These are phyloP conservation scores for Trachemys scripta DNA, from an alignment of 2,113 vertebrate species.

Conservation along the genomic window DNA sequence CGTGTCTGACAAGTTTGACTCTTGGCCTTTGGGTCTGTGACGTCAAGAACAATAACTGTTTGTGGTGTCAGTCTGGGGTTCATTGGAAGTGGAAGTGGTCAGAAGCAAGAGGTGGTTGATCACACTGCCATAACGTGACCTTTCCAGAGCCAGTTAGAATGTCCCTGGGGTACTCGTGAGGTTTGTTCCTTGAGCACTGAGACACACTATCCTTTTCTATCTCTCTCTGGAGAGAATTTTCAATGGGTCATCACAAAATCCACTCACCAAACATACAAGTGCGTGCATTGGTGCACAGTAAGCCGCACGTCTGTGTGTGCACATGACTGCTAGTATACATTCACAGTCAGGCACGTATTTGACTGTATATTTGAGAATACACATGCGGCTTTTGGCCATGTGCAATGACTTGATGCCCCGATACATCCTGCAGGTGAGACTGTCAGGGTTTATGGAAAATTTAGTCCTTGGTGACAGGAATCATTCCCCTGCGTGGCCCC, in stretches of 20 bases:
- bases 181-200: background rate
- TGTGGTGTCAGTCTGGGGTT: background rate
- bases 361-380: background rate
- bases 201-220: background rate
- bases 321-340: background rate
- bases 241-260: background rate
- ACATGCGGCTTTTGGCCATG: background rate
- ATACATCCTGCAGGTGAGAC: background rate
- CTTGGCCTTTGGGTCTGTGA: background rate
- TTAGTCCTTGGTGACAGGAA: background rate
- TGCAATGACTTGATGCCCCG: background rate
- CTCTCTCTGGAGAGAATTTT: background rate
- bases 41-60: background rate
- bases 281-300: background rate
- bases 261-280: background rate
- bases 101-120: background rate
- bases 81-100: background rate
- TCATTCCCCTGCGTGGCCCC: background rate
- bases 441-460: background rate
- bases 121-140: background rate
- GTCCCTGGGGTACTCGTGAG: background rate
- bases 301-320: rapidly evolving
- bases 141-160: background rate
- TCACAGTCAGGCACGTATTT: background rate
- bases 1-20: background rate